These are phyloP conservation scores for Cochlearius cochlearius DNA, from an alignment of 2,113 vertebrate genomes.

Conservation along the genomic window DNA sequence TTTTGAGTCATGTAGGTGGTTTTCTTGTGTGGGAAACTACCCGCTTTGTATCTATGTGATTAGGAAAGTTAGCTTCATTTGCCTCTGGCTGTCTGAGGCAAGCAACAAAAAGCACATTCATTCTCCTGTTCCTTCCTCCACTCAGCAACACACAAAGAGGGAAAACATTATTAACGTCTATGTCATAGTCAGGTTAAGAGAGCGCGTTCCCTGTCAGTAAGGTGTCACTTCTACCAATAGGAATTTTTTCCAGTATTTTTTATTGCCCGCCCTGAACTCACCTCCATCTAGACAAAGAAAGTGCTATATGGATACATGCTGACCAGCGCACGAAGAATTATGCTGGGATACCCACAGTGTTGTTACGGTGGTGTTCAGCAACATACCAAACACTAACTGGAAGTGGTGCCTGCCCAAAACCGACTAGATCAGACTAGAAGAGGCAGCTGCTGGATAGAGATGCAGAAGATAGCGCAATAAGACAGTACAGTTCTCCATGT, in stretches of 20 bases:
- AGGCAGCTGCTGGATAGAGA: neutral
- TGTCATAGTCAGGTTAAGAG: neutral
- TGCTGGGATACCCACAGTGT: neutral
- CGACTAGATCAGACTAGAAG: neutral
- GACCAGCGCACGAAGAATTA: neutral
- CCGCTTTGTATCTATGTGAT: constrained; percentile 52
- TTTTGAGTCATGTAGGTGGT: constrained; percentile 54
- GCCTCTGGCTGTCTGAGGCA: constrained; percentile 26
- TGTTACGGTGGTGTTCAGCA: neutral
- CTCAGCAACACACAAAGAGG: neutral
- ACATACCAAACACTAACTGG: neutral
- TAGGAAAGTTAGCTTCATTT: constrained; percentile 48
- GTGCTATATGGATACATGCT: neutral
- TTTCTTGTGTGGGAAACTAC: constrained; percentile 67
- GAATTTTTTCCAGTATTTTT: neutral
- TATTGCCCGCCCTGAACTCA: neutral
- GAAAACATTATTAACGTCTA: neutral
- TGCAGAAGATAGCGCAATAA: neutral
- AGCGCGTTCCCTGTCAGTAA: neutral
- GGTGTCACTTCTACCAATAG: neutral
- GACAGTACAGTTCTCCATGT: neutral
- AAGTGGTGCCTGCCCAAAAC: neutral
- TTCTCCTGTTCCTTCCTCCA: neutral
- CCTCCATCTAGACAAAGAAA: neutral
- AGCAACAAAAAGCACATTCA: constrained; percentile 12